Conservation (phyloP, 92 coral and sea anemone species). For the Umimayanthus kanabou region DNA sequence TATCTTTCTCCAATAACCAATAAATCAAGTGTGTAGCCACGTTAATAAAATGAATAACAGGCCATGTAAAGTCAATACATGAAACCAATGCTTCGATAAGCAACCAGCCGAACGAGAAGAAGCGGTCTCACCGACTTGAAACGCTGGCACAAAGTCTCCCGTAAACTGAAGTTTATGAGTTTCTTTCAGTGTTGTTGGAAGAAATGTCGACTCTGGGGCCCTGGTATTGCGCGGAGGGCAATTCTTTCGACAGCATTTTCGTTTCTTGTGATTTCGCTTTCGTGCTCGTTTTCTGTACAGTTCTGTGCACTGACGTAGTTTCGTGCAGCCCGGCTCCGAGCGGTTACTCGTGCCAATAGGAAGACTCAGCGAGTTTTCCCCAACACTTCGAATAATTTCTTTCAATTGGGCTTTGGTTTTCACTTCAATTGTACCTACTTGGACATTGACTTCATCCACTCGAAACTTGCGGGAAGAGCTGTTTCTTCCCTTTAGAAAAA, state of each 20-base stretch:
- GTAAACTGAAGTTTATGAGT: slow-evolving; percentile 5
- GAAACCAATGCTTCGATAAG: slow-evolving; percentile 43
- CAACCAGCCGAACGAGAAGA: slow-evolving; percentile 29
- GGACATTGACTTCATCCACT: slow-evolving; percentile 68
- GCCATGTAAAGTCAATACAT: slow-evolving; percentile 65
- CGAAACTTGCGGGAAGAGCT: slow-evolving; percentile 52
- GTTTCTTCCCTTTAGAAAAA: slow-evolving; percentile 32
- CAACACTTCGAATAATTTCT: slow-evolving; percentile 59
- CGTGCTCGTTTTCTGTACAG: slow-evolving; percentile 46
- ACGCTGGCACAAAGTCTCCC: background rate
- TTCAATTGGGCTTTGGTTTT: slow-evolving; percentile 60
- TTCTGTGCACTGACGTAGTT: slow-evolving; percentile 41
- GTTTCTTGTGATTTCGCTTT: slow-evolving; percentile 30
- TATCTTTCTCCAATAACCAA: slow-evolving; percentile 31
- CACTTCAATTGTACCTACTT: slow-evolving; percentile 64
- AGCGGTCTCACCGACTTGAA: slow-evolving; percentile 1
- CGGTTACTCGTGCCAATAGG: slow-evolving; percentile 63
- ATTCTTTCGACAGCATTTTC: slow-evolving; percentile 28
- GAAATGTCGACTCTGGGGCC: slow-evolving; percentile 17
- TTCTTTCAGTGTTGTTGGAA: slow-evolving; percentile 11
- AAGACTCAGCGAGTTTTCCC: slow-evolving; percentile 57
- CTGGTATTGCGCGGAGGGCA: slow-evolving; percentile 35
- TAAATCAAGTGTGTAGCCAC: slow-evolving; percentile 71
- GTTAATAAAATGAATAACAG: slow-evolving; percentile 49
- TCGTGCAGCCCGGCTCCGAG: slow-evolving; percentile 60